Percentiles rank a stretch among this genome's conserved stretches.
Conservation (phyloP, 1,140 invertebrate genomes). For the Heliconius hewitsoni region DNA sequence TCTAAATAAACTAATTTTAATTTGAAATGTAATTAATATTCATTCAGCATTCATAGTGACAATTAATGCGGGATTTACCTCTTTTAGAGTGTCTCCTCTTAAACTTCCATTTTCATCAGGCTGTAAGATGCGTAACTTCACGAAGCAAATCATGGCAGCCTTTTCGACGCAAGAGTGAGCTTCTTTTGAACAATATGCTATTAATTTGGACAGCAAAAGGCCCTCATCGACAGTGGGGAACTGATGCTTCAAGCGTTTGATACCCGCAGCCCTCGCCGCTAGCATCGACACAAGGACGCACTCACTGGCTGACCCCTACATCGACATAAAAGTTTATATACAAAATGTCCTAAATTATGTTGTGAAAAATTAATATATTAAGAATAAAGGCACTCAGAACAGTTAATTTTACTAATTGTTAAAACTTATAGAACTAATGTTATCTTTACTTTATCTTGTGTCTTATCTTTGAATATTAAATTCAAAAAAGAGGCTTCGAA, state of each 20-base stretch:
- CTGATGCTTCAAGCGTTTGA: conserved; percentile 93
- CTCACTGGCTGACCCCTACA: conserved; percentile 97
- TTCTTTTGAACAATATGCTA: conserved; percentile 96
- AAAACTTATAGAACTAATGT: no score
- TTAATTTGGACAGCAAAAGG: conserved; percentile 95
- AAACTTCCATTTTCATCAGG: conserved; percentile 96
- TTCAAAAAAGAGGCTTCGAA: no score
- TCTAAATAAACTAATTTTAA: neutral
- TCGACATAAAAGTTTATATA: neutral
- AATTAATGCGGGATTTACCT: conserved; percentile 78
- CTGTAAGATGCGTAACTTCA: conserved; percentile 97
- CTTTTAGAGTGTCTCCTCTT: conserved; percentile 91
- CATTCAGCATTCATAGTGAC: neutral
- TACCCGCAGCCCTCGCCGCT: conserved; percentile 95
- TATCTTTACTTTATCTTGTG: no score
- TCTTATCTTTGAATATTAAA: no score
- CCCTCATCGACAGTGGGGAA: conserved; percentile 97
- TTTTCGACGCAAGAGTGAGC: conserved; percentile 99
- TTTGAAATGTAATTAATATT: neutral
- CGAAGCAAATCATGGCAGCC: conserved; percentile 99
- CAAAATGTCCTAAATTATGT: neutral
- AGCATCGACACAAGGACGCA: conserved; percentile 97
- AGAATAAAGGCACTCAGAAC: no score
- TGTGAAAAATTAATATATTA: neutral
- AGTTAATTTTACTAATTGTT: no score